Conservation (phyloP, 2,888 invertebrate species). For the Callinectes sapidus region DNA sequence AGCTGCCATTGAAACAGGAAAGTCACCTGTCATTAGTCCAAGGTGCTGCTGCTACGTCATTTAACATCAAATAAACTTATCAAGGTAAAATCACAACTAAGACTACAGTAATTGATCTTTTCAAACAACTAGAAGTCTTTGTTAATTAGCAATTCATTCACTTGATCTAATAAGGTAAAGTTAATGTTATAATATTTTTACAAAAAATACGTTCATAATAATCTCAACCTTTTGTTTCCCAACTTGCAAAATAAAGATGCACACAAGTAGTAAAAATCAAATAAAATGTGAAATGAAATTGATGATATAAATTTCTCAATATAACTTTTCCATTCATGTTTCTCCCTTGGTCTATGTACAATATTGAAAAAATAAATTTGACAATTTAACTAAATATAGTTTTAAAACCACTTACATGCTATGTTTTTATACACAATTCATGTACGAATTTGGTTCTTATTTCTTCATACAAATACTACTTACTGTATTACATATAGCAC, state of each 20-base stretch:
- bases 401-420: background rate
- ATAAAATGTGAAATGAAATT: too few relatives aligned
- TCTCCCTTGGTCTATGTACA: background rate
- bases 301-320: background rate
- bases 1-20: background rate
- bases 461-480: background rate
- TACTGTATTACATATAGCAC: background rate
- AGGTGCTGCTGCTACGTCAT: background rate
- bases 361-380: background rate
- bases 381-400: background rate
- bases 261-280: background rate
- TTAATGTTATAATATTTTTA: too few relatives aligned
- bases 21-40: background rate
- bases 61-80: background rate
- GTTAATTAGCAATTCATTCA: too few relatives aligned
- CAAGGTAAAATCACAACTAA: background rate
- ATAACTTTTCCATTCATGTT: background rate
- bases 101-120: background rate
- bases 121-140: background rate
- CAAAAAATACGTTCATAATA: background rate
- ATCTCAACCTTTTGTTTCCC: background rate
- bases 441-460: background rate
- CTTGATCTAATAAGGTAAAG: too few relatives aligned
- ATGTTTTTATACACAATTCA: background rate
- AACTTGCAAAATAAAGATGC: background rate